Conservation (phyloP, 1,140 invertebrate species). For the Watersipora subatra region DNA sequence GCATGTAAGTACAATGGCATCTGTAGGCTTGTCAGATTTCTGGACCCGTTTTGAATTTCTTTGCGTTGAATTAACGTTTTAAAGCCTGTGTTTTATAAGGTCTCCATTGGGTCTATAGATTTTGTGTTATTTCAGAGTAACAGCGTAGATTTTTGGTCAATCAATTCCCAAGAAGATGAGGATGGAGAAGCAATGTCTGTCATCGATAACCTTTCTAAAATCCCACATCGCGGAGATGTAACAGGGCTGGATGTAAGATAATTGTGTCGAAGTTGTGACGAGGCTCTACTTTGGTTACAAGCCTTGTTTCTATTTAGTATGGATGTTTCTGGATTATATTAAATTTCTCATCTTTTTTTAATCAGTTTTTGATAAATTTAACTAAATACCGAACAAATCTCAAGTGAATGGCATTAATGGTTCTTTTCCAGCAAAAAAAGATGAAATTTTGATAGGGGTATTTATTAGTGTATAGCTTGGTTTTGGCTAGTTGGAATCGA, state of each 20-base stretch:
- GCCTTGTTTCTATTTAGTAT: neutral
- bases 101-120: neutral
- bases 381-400: no score
- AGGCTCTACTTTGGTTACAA: neutral
- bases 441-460: no score
- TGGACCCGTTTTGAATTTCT: neutral
- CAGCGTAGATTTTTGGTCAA: neutral
- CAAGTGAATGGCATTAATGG: no score
- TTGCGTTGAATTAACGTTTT: neutral
- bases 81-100: neutral
- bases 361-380: no score
- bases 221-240: neutral
- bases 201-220: no score
- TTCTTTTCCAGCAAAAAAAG: no score
- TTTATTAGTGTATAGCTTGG: no score
- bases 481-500: no score
- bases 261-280: neutral
- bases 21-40: neutral
- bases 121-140: neutral
- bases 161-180: neutral
- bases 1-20: neutral
- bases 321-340: no score
- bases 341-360: no score
- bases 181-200: neutral
- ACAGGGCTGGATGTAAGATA: neutral